phyloP scores from a whole-genome alignment of 2,888 invertebrate species.

The Hartigia nigra region DNA sequence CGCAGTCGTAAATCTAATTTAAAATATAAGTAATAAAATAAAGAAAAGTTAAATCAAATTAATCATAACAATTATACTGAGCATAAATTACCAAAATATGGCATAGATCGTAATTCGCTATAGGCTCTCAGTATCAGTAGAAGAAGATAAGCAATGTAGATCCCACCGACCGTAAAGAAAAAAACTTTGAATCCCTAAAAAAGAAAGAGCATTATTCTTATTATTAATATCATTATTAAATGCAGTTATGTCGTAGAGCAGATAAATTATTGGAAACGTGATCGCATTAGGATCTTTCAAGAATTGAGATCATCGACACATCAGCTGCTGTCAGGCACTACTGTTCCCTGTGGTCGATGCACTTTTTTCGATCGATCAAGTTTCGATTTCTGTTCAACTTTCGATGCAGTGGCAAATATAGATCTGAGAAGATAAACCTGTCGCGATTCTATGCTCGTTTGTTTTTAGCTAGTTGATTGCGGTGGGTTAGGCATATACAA shows the following conservation, averaged over 20 bases:
- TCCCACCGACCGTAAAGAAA: slow-evolving; percentile 85
- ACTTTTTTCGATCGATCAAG: slow-evolving; percentile 23
- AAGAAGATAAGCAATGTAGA: slow-evolving; percentile 88
- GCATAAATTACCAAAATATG: slow-evolving; percentile 87
- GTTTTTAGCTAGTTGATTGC: slow-evolving; percentile 15
- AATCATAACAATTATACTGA: not conserved
- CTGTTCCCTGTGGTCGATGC: slow-evolving; percentile 18
- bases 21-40: not conserved
- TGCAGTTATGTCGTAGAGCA: not conserved
- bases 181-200: slow-evolving; percentile 89
- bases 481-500: slow-evolving; percentile 19
- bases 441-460: slow-evolving; percentile 7
- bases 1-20: slow-evolving; percentile 88
- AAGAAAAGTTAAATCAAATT: not conserved
- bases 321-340: not conserved
- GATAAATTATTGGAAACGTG: not conserved
- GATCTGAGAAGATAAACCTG: slow-evolving; percentile 15
- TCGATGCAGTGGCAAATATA: slow-evolving; percentile 32
- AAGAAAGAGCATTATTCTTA: slow-evolving; percentile 13
- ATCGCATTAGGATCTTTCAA: not conserved
- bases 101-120: slow-evolving; percentile 95
- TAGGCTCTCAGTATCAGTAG: slow-evolving; percentile 90
- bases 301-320: not conserved
- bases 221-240: not conserved
- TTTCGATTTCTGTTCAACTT: slow-evolving; percentile 37